Evolutionary conservation across 2,888 invertebrate genomes (phyloP), one percentile per base, ranked within the genome.

Genomic region (Autographa gamma): DNA sequence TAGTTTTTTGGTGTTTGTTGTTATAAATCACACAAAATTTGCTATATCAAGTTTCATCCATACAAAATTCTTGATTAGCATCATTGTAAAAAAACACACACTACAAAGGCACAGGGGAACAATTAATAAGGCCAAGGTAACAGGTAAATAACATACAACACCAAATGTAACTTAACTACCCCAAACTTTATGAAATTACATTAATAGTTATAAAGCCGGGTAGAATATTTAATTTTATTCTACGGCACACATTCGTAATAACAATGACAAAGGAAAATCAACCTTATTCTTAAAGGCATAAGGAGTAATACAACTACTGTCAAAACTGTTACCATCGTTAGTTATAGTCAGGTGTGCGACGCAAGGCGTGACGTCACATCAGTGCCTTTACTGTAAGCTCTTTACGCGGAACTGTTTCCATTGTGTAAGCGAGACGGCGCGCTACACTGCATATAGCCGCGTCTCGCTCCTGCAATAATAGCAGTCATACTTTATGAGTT

Each of bases 211-310:
- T 11, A 38, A 38, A 38, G 38, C 2, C 0, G 38, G 41, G 60
- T 74, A 63, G 76, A 79, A 83, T 84, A 76, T 78, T 81, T 74
- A 85, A 82, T 82, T 76, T 80, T 64, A 75, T 62, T 59, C 60
- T 60, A 52, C 69, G 18, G 38, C 18, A 62, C 13, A 66, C 8
- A 60, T 18, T 48, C 18, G 3, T 60, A 16, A 25, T 25, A 19
- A 38, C 38, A 38, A 25, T 4, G 41, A 4, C 0, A 6, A 16
- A 9, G 32, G 31, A 63, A 41, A n/a, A 52, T 18, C 13, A 32
- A 48, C 48, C 48, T 48, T 48, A 48, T n/a, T 0, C 7, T n/a
- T 0, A 7, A n/a, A 14, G n/a, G 25, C 25, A 25, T 25, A 25
- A 25, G 25, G 25, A 25, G 25, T 25, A 48, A 48, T 48, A n/a